Percentiles rank a stretch among this genome's conserved stretches.
These are phyloP conservation scores for Butorides virescens DNA, from an alignment of 2,113 vertebrate genomes.

Conservation along the genomic window DNA sequence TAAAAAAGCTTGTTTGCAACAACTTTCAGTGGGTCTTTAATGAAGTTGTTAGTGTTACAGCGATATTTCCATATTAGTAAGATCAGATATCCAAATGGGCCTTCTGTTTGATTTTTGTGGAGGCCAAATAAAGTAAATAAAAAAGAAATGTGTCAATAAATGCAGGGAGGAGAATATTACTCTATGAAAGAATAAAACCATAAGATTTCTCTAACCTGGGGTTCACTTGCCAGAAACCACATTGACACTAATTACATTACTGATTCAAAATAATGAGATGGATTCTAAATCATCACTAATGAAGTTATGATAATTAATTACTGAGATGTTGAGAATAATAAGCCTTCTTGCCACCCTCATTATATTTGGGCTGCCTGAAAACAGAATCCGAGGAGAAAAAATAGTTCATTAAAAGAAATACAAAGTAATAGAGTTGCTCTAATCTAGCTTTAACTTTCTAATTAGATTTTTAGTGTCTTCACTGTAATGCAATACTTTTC, in stretches of 20 bases:
- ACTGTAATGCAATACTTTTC: background rate
- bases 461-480: slow-evolving; percentile 20
- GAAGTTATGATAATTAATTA: slow-evolving; percentile 29
- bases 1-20: background rate
- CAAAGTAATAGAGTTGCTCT: background rate
- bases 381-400: background rate
- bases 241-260: slow-evolving; percentile 9
- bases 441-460: slow-evolving; percentile 13
- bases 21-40: background rate
- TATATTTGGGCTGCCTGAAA: background rate
- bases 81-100: background rate
- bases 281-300: slow-evolving; percentile 27
- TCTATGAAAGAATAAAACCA: background rate
- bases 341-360: background rate
- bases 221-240: background rate
- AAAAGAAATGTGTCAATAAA: background rate
- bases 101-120: background rate
- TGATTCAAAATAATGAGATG: slow-evolving; percentile 16
- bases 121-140: background rate
- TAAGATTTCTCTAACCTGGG: background rate
- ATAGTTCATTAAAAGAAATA: slow-evolving; percentile 11
- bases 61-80: background rate
- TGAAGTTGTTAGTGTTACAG: background rate
- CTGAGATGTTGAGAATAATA: background rate
- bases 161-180: background rate